phyloP scores from a whole-genome alignment of 1,140 invertebrate genomes.

The Diplogasteroides magnus region DNA sequence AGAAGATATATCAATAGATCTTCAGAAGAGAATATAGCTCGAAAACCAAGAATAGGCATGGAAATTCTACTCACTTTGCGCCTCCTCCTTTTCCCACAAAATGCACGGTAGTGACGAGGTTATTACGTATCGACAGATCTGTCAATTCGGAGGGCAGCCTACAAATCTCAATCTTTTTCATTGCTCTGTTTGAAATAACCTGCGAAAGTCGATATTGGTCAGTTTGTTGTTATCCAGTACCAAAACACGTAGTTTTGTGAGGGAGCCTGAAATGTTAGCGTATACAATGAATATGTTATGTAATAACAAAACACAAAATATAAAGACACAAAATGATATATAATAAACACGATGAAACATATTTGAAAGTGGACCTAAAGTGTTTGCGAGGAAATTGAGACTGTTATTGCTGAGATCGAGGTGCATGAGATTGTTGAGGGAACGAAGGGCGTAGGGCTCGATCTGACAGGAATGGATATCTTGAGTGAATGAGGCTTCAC shows the following conservation, averaged over 20 bases:
- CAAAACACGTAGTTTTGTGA: constrained; percentile 28
- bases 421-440: constrained; percentile 22
- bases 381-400: constrained; percentile 30
- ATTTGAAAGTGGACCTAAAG: too few relatives aligned
- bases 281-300: constrained; percentile 31
- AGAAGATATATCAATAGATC: too few relatives aligned
- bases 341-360: too few relatives aligned
- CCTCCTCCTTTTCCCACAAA: constrained; percentile 22
- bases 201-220: constrained; percentile 32
- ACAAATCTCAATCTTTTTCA: constrained; percentile 1
- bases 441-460: not conserved
- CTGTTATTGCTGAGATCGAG: constrained; percentile 35
- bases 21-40: too few relatives aligned
- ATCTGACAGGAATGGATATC: constrained; percentile 10
- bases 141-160: constrained; percentile 28
- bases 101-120: constrained; percentile 26
- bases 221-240: constrained; percentile 29
- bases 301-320: too few relatives aligned
- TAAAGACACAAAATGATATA: too few relatives aligned
- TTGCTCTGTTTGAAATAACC: constrained; percentile 10
- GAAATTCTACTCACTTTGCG: not conserved
- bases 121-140: constrained; percentile 27
- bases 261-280: constrained; percentile 19
- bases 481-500: not conserved
- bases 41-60: too few relatives aligned